Percentiles rank a stretch among this genome's conserved stretches.
Evolutionary conservation across 2,888 invertebrate genomes (phyloP).

Genomic region (Hirtodrosophila alboralis): DNA sequence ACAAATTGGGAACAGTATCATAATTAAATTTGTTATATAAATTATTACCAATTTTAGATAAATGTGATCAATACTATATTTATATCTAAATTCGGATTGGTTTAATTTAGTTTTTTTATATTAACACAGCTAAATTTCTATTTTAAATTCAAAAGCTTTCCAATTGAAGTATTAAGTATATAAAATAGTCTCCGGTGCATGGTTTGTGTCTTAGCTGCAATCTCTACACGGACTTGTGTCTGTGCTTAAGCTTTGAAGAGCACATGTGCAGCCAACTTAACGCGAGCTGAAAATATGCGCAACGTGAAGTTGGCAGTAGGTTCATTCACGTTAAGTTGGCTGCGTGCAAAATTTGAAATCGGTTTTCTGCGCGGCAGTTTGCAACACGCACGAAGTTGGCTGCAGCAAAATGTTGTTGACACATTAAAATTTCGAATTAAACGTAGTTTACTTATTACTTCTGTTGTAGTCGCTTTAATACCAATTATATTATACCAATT

Average conservation of each 20-base stretch:
- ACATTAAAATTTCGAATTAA: too few relatives aligned
- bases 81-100: too few relatives aligned
- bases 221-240: constrained; percentile 1
- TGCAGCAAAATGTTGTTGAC: too few relatives aligned
- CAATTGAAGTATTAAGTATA: not conserved
- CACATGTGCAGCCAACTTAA: not conserved
- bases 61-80: too few relatives aligned
- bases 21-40: too few relatives aligned
- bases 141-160: not conserved
- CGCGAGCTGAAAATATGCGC: not conserved
- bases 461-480: too few relatives aligned
- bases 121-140: not conserved
- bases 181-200: not conserved
- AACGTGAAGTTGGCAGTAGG: not conserved
- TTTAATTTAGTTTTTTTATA: too few relatives aligned
- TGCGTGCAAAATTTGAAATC: not conserved
- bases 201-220: not conserved
- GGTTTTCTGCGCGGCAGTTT: constrained; percentile 2
- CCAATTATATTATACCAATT: too few relatives aligned
- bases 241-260: not conserved
- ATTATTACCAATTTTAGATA: too few relatives aligned
- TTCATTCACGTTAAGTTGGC: not conserved
- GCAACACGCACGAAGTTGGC: not conserved
- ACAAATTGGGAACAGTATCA: too few relatives aligned
- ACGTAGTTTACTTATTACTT: too few relatives aligned